Evolutionary conservation across 2,113 vertebrate genomes (phyloP).

Genomic region (Labeo rohita): DNA sequence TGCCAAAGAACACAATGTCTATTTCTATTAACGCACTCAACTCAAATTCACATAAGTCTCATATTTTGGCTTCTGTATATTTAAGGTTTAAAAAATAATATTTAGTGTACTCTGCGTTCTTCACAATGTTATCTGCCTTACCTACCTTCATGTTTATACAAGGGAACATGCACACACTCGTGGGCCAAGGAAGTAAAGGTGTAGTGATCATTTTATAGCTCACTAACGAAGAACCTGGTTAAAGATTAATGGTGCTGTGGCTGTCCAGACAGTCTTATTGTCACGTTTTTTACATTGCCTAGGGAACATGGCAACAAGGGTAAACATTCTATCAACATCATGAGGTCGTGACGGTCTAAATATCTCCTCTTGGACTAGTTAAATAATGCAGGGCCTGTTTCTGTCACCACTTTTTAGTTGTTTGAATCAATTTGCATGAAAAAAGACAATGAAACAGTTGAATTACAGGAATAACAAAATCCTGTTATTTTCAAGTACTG

Average conservation of each 20-base stretch:
- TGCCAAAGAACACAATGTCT: not conserved
- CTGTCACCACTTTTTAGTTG: not conserved
- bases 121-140: conserved; percentile 48
- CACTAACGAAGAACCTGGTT: conserved; percentile 67
- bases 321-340: not conserved
- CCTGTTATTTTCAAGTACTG: conserved; percentile 15
- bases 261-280: conserved; percentile 37
- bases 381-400: not conserved
- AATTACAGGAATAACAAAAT: conserved; percentile 22
- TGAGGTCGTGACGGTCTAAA: not conserved
- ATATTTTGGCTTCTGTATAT: not conserved
- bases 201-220: conserved; percentile 66
- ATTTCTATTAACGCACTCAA: not conserved
- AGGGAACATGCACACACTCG: conserved; percentile 42
- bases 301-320: not conserved
- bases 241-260: conserved; percentile 70
- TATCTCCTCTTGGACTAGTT: not conserved
- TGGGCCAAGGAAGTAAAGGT: conserved; percentile 54
- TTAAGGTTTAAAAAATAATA: not conserved
- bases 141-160: conserved; percentile 36
- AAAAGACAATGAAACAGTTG: not conserved
- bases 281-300: conserved; percentile 11
- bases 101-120: conserved; percentile 29
- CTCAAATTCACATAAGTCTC: not conserved
- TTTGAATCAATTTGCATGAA: not conserved